A percentile compares a stretch with the other conserved stretches of the same genome.
phyloP scores from a whole-genome alignment of 37 sponge, comb jelly and placozoan genomes.

The Bolinopsis microptera region DNA sequence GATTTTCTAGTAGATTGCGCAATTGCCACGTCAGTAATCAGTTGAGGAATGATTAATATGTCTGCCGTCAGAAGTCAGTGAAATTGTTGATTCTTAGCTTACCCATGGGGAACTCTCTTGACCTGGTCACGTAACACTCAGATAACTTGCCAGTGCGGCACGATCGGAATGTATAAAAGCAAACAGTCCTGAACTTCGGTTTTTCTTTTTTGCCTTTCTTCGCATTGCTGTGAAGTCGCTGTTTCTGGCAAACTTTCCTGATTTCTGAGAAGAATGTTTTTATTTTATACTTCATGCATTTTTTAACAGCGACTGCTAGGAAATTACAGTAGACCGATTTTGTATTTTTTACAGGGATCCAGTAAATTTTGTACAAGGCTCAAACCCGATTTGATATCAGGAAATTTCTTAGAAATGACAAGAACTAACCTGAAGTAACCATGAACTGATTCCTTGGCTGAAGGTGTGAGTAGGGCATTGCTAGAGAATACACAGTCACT shows the following conservation, averaged over 20 bases:
- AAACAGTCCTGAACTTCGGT: not conserved
- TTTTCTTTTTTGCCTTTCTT: not conserved
- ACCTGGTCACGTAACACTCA: not conserved
- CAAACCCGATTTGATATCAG: too few relatives aligned
- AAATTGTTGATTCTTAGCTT: too few relatives aligned
- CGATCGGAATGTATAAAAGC: not conserved
- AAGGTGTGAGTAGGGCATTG: not conserved
- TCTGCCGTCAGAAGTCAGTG: too few relatives aligned
- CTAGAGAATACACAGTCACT: not conserved
- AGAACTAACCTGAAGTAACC: not conserved
- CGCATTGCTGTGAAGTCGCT: not conserved
- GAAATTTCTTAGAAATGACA: too few relatives aligned
- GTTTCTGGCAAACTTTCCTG: not conserved
- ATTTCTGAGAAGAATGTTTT: not conserved
- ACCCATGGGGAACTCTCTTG: constrained; percentile 4
- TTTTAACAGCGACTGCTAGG: too few relatives aligned
- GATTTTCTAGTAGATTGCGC: too few relatives aligned
- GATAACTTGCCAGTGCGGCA: not conserved
- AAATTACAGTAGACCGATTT: too few relatives aligned
- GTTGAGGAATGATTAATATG: too few relatives aligned
- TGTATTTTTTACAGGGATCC: too few relatives aligned
- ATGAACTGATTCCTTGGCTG: not conserved
- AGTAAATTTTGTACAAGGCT: too few relatives aligned
- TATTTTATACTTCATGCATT: too few relatives aligned
- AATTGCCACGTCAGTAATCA: too few relatives aligned